Base-by-base conservation (phyloP, 2,113 vertebrate species). In the Pyxicephalus adspersus region DNA sequence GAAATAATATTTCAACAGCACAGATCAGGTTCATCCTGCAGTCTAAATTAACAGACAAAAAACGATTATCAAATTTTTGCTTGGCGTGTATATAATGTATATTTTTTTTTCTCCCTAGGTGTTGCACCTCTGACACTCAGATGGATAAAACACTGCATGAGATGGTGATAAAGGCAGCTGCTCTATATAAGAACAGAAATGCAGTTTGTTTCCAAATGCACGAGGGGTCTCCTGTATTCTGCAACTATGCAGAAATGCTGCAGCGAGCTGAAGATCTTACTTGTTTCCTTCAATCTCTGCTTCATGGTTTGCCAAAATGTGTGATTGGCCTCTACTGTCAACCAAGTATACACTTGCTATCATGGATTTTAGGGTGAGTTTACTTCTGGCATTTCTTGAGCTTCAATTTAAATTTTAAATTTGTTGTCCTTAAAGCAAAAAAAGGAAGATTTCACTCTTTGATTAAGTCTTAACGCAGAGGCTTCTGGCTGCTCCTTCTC, bases 311-410 rank as follows among this genome's bases (percentile, higher is more conserved):
- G 52, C 84, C 84, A 60, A 75, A 61, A 20, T 80, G 77, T 1
- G 85, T 89, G 66, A 89, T 98, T 73, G 98, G 96, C 1, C 90
- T 99, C 17, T 97, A 90, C 76, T 96, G 96, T 77, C 84, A 85
- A 8, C 92, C 94, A 15, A 94, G 95, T 19, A 83, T 99, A 83
- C 89, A 95, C 9, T 74, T 95, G 17, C 96, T 96, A 0, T 94
- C 94, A 45, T 99, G 96, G 95, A 95, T 98, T 84, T 86, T 98
- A 70, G 95, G 98, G 98, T 99, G 92, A 89, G 15, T 45, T 45
- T 45, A 13, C 38, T 9, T 11, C 38, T 45, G 38, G 38, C 38
- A 45, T 3, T 45, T 45, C n/a, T 45, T 38, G 34, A 38, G 34
- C 38, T 45, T 13, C 38, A 45, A 9, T 45, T 13, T 1, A 13